These are phyloP conservation scores for Piscicola geometra DNA, from an alignment of 2,888 invertebrate species.

Conservation along the genomic window DNA sequence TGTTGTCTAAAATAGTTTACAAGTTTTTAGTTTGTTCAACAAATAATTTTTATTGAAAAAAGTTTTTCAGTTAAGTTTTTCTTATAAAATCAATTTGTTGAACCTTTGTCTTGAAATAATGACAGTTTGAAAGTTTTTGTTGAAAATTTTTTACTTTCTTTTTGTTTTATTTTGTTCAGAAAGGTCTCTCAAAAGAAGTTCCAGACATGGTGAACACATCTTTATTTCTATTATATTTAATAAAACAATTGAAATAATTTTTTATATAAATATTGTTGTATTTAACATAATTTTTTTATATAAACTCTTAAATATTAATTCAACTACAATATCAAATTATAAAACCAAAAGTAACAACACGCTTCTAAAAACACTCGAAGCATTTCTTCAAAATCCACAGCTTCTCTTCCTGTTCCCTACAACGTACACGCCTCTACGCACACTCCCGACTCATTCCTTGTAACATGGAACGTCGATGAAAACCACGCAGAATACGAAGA, in stretches of 20 bases:
- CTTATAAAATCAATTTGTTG: background rate
- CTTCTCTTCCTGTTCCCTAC: background rate
- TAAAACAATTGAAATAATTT: no score
- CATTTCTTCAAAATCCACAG: background rate
- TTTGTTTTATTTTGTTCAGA: background rate
- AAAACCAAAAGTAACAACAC: no score
- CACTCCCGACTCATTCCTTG: background rate
- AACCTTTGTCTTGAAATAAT: no score
- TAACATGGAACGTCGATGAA: conserved; percentile 7
- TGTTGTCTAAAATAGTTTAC: no score
- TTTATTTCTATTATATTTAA: no score
- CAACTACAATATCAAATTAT: background rate
- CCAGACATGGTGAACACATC: no score
- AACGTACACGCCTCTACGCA: background rate
- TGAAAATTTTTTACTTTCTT: background rate
- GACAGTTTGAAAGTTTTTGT: no score
- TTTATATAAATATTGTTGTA: no score
- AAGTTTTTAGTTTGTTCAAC: no score
- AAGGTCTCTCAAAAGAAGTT: no score
- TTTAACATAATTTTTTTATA: background rate
- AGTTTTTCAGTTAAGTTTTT: background rate
- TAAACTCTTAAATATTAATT: background rate
- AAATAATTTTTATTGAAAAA: background rate
- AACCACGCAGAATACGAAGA: background rate
- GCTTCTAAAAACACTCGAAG: no score